phyloP scores from a whole-genome alignment of 1,140 invertebrate species.

The Drosophila teissieri region DNA sequence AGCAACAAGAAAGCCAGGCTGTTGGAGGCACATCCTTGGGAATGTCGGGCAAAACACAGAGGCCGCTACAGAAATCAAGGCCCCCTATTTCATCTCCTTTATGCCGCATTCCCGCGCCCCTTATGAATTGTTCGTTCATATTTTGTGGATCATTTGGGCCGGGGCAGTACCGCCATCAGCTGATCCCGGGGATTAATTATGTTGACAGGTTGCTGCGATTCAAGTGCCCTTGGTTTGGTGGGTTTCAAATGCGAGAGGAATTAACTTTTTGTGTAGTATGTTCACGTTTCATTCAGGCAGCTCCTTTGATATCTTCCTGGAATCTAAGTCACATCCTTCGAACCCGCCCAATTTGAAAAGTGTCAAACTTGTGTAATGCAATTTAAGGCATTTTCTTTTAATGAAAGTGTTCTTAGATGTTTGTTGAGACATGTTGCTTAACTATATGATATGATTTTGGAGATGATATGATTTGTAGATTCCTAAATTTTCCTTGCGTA shows the following conservation, averaged over 20 bases:
- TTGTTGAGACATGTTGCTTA: neutral
- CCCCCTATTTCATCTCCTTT: constrained; percentile 58
- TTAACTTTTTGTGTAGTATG: constrained; percentile 37
- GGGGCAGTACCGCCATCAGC: constrained; percentile 63
- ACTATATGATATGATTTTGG: too few relatives aligned
- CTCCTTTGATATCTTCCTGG: constrained; percentile 2
- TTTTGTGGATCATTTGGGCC: constrained; percentile 52
- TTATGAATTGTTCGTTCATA: constrained; percentile 79
- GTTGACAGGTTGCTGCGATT: constrained; percentile 74
- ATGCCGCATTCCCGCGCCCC: constrained; percentile 7
- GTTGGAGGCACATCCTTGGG: constrained; percentile 69
- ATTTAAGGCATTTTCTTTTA: neutral
- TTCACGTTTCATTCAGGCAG: constrained; percentile 3
- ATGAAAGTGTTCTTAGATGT: neutral
- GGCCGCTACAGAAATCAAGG: constrained; percentile 40
- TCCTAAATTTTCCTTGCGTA: neutral
- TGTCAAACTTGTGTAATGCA: neutral
- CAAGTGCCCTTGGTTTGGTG: constrained; percentile 22
- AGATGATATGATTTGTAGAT: too few relatives aligned
- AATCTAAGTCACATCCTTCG: constrained; percentile 5
- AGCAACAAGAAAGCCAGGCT: constrained; percentile 29
- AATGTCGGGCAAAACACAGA: constrained; percentile 68
- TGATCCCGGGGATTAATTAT: constrained; percentile 75
- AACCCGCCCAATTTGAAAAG: neutral
- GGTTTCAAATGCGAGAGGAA: constrained; percentile 42